These are phyloP conservation scores for Caenorhabditis brenneri DNA, from an alignment of 1,140 invertebrate species.

Conservation along the genomic window DNA sequence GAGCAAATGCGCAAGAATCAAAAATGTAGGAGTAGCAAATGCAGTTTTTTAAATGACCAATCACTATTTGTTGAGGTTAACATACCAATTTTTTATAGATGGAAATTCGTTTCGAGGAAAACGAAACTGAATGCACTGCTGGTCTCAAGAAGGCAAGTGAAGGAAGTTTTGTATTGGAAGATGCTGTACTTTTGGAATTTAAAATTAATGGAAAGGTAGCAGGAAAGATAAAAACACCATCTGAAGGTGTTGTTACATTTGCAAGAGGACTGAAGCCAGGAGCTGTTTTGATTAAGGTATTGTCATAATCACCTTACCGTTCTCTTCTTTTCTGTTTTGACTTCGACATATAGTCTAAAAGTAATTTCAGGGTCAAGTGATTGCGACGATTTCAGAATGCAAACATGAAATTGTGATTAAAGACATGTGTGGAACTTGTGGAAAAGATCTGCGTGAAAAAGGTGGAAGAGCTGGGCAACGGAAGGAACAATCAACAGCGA, in stretches of 20 bases:
- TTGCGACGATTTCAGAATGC: constrained; percentile 74
- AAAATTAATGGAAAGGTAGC: not conserved
- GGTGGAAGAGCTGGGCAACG: constrained; percentile 63
- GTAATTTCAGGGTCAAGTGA: constrained; percentile 16
- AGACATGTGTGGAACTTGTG: constrained; percentile 97
- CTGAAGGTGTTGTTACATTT: constrained; percentile 37
- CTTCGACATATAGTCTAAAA: no score
- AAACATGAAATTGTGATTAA: constrained; percentile 93
- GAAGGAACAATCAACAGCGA: constrained; percentile 70
- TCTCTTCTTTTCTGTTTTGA: not conserved
- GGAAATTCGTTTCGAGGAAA: not conserved
- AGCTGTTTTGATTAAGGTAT: not conserved
- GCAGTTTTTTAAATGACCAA: no score
- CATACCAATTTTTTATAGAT: not conserved
- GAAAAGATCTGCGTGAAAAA: constrained; percentile 80
- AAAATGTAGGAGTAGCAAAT: no score
- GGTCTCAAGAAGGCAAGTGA: not conserved
- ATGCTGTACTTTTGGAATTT: not conserved
- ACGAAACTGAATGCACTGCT: not conserved
- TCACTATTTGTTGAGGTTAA: no score
- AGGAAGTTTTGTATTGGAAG: not conserved
- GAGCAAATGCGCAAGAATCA: no score
- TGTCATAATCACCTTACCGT: not conserved
- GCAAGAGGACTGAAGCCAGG: not conserved
- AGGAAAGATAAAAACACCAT: not conserved